Percentiles rank a stretch among this genome's conserved stretches.
phyloP scores from a whole-genome alignment of 2,888 invertebrate genomes.

The Pyralis farinalis region DNA sequence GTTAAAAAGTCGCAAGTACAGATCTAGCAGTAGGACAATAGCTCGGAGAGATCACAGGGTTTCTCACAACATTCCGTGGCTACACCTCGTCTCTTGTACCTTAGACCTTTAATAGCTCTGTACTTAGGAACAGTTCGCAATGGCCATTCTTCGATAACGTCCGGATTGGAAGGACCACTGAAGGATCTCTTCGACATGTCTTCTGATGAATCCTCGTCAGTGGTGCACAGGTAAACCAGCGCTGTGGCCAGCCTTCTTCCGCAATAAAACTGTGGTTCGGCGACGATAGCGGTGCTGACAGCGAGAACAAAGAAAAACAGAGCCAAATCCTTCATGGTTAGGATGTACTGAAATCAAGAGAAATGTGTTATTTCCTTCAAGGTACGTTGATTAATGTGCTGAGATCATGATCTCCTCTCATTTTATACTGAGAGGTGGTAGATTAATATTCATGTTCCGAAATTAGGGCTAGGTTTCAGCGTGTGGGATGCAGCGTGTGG shows the following conservation, averaged over 20 bases:
- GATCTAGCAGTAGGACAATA: conserved; percentile 8
- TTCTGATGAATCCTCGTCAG: neutral
- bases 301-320: neutral
- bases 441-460: conserved; percentile 4
- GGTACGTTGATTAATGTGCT: conserved; percentile 1
- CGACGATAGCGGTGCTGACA: neutral
- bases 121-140: neutral
- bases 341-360: neutral
- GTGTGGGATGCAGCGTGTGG: neutral
- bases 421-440: conserved; percentile 6
- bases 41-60: neutral
- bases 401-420: neutral
- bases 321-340: conserved; percentile 5
- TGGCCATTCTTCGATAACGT: neutral
- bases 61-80: conserved; percentile 2
- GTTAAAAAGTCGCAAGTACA: too few species aligned
- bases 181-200: neutral
- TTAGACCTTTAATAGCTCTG: neutral
- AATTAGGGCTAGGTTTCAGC: neutral
- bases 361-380: neutral
- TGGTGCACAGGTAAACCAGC: neutral
- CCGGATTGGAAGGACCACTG: neutral
- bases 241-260: neutral
- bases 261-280: neutral
- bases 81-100: conserved; percentile 4